phyloP scores from a whole-genome alignment of 2,888 invertebrate genomes.

The Macaria notata region DNA sequence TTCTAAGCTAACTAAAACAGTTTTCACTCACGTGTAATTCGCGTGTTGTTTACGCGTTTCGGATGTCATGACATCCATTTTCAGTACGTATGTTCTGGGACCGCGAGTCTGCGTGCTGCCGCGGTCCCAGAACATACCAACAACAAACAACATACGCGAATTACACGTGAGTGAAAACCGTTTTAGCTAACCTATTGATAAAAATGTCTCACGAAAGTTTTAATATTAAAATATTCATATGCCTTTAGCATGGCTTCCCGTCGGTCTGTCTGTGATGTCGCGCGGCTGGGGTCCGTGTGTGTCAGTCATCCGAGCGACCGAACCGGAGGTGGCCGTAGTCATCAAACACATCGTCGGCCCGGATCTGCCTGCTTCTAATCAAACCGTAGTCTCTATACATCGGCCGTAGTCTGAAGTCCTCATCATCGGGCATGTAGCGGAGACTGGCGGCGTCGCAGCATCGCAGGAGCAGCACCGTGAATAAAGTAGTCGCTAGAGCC shows the following conservation, averaged over 20 bases:
- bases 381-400: conserved; percentile 84
- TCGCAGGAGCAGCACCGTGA: conserved; percentile 47
- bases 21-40: too few relatives aligned
- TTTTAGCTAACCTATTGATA: too few relatives aligned
- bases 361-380: conserved; percentile 56
- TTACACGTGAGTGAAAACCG: too few relatives aligned
- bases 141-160: too few relatives aligned
- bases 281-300: conserved; percentile 33
- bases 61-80: too few relatives aligned
- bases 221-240: neutral
- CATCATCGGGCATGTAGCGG: conserved; percentile 57
- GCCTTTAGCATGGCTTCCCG: conserved; percentile 34
- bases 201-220: too few relatives aligned
- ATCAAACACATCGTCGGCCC: conserved; percentile 85
- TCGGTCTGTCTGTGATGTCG: conserved; percentile 35
- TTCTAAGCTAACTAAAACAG: too few relatives aligned
- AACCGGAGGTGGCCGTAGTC: conserved; percentile 90
- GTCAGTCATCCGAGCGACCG: conserved; percentile 83
- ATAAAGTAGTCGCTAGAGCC: conserved; percentile 49
- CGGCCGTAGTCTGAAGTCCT: conserved; percentile 55
- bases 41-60: too few relatives aligned
- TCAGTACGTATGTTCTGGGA: too few relatives aligned
- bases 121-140: too few relatives aligned
- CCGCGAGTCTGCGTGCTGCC: too few relatives aligned
- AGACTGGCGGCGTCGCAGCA: conserved; percentile 56